Conservation (phyloP, 1,140 invertebrate genomes). For the Ooceraea biroi region DNA sequence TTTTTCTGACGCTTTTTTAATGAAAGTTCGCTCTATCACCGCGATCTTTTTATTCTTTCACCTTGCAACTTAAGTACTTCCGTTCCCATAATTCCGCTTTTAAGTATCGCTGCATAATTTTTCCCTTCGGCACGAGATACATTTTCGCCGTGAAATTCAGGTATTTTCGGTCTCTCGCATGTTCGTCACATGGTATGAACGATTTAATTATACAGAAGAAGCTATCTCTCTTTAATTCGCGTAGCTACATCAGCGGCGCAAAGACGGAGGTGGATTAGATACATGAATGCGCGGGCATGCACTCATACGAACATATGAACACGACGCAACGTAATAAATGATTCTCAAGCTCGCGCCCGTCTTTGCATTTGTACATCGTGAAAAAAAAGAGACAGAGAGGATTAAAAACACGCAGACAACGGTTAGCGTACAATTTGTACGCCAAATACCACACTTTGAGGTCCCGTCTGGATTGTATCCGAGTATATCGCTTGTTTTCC, state of each 20-base stretch:
- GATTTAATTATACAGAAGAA: conserved; percentile 17
- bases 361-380: neutral
- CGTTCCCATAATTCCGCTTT: neutral
- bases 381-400: neutral
- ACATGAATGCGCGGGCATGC: neutral
- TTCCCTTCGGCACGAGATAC: neutral
- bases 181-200: neutral
- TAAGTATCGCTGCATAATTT: conserved; percentile 15
- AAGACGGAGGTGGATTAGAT: neutral
- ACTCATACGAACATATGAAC: neutral
- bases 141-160: conserved; percentile 13
- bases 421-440: neutral
- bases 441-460: conserved; percentile 11
- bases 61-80: conserved; percentile 25
- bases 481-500: neutral
- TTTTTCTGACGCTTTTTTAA: conserved; percentile 39
- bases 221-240: conserved; percentile 40
- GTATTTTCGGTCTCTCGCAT: neutral
- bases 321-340: conserved; percentile 47
- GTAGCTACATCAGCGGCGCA: neutral
- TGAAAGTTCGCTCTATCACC: conserved; percentile 38
- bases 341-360: conserved; percentile 9
- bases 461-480: neutral
- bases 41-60: conserved; percentile 42
- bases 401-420: neutral